Percentiles rank a stretch among this genome's conserved stretches.
These are phyloP conservation scores for Uloborus diversus DNA, from an alignment of 1,140 invertebrate species.

Conservation along the genomic window DNA sequence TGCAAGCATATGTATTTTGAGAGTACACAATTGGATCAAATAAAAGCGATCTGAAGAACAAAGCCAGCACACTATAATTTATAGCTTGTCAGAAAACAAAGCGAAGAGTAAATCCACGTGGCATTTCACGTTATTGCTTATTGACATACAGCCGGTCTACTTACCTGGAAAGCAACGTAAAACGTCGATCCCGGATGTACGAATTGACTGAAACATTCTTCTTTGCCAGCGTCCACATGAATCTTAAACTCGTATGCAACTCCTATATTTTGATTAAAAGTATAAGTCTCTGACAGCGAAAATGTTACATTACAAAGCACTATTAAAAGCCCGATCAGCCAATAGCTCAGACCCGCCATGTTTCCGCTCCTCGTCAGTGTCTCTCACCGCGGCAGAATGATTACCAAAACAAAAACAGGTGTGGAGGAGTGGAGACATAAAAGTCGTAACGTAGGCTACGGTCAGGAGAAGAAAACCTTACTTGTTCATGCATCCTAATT, in stretches of 20 bases:
- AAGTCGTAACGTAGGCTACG: too few relatives aligned
- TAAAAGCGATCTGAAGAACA: too few relatives aligned
- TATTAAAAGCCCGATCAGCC: constrained; percentile 3
- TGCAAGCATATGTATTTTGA: too few relatives aligned
- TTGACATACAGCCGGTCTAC: background rate
- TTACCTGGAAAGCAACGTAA: constrained; percentile 91
- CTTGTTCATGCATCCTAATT: too few relatives aligned
- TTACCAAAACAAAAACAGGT: constrained; percentile 54
- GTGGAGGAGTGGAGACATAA: too few relatives aligned
- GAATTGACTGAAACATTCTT: constrained; percentile 94
- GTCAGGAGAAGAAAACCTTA: too few relatives aligned
- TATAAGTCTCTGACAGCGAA: constrained; percentile 50
- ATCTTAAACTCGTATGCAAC: constrained; percentile 96
- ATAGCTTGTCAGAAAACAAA: too few relatives aligned
- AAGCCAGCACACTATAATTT: too few relatives aligned
- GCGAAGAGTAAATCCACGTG: constrained; percentile 21
- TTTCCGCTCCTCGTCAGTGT: background rate
- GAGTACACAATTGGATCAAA: too few relatives aligned
- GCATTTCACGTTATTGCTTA: constrained; percentile 6
- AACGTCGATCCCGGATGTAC: constrained; percentile 90
- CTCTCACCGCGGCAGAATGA: background rate
- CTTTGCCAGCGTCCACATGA: constrained; percentile 90
- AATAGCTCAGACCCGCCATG: constrained; percentile 12
- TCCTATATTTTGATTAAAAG: constrained; percentile 70
- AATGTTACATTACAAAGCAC: background rate